Conservation (phyloP, 2,797 vertebrate species). For the Oceanodroma leucorhoa region DNA sequence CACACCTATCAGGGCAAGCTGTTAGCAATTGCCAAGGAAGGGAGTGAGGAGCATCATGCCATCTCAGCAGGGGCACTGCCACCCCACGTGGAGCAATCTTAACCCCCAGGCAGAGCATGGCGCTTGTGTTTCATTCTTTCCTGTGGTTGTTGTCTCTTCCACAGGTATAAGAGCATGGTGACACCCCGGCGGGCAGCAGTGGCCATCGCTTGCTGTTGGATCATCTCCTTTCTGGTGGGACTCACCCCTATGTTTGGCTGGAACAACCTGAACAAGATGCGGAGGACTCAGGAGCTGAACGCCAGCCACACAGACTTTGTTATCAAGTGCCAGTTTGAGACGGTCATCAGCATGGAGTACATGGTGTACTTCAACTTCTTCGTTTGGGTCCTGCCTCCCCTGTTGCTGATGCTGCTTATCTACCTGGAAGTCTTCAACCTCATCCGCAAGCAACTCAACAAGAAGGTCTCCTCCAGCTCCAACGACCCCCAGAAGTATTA, state of each 20-base stretch:
- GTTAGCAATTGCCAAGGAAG: not conserved
- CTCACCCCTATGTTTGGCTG: slow-evolving; percentile 95
- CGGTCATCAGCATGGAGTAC: slow-evolving; percentile 97
- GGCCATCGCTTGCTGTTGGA: slow-evolving; percentile 91
- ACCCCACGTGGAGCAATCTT: not conserved
- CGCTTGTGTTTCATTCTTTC: not conserved
- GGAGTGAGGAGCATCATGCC: not conserved
- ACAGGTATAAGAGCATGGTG: slow-evolving; percentile 91
- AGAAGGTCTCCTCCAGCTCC: slow-evolving; percentile 84
- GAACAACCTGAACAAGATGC: slow-evolving; percentile 86
- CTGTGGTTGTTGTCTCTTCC: not conserved
- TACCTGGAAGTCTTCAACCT: slow-evolving; percentile 97
- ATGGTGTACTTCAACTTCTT: slow-evolving; percentile 99
- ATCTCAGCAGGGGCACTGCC: accelerated
- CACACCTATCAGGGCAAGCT: not conserved
- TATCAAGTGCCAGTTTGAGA: slow-evolving; percentile 90
- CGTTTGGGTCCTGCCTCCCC: slow-evolving; percentile 92
- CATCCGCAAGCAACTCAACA: slow-evolving; percentile 94
- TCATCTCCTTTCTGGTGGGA: slow-evolving; percentile 90
- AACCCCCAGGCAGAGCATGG: not conserved
- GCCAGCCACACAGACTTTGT: slow-evolving; percentile 71
- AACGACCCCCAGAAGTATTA: slow-evolving; percentile 92
- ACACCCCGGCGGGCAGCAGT: slow-evolving; percentile 84
- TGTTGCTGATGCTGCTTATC: slow-evolving; percentile 92
- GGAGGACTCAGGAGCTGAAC: slow-evolving; percentile 75